phyloP scores from a whole-genome alignment of 2,797 vertebrate genomes.

The Manis javanica region DNA sequence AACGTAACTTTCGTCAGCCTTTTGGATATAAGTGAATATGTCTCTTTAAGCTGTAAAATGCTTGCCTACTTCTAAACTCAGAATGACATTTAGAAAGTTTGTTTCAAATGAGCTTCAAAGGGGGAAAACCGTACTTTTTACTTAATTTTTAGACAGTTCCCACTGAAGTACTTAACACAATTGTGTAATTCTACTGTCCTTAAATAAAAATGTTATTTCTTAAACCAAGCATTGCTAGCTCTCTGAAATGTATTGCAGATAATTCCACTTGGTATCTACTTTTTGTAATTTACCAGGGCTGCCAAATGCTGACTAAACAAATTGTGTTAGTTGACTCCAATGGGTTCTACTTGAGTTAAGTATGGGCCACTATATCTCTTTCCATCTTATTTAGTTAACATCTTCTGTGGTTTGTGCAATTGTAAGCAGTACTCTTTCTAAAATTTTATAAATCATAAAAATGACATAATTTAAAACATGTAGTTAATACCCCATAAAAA shows the following conservation, averaged over 20 bases:
- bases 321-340: background rate
- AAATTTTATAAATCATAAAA: constrained; percentile 26
- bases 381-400: background rate
- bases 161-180: background rate
- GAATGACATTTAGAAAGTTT: constrained; percentile 24
- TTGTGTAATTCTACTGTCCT: constrained; percentile 3
- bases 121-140: background rate
- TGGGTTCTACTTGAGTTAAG: background rate
- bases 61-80: background rate
- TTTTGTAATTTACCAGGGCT: background rate
- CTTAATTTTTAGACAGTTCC: constrained; percentile 10
- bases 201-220: constrained; percentile 32
- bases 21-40: background rate
- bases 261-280: background rate
- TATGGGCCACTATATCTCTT: background rate
- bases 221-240: background rate
- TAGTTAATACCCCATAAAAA: background rate
- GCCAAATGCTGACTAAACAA: background rate
- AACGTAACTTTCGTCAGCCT: background rate
- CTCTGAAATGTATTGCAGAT: background rate
- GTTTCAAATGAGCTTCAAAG: background rate
- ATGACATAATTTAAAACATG: constrained; percentile 2
- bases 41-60: constrained; percentile 21
- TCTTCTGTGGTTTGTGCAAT: background rate
- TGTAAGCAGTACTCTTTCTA: background rate